phyloP scores from a whole-genome alignment of 2,888 invertebrate species.

The Ernsta delagoae region DNA sequence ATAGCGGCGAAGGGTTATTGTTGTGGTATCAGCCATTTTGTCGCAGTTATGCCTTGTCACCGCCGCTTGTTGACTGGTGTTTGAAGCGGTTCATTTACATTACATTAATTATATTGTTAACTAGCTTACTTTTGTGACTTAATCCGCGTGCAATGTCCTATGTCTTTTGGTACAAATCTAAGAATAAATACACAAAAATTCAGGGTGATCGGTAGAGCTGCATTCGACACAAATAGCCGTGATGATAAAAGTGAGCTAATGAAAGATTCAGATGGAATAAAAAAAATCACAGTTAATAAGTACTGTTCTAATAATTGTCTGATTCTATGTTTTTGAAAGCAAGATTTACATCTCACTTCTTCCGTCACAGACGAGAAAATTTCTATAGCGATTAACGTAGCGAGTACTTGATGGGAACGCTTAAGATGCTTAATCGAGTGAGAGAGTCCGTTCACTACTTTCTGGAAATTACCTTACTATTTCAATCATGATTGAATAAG shows the following conservation, averaged over 20 bases:
- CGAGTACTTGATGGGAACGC: neutral
- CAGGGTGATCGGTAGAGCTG: too few species aligned
- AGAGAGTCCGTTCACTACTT: conserved; percentile 14
- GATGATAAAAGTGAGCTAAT: neutral
- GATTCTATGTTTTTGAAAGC: neutral
- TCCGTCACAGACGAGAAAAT: conserved; percentile 11
- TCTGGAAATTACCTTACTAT: conserved; percentile 12
- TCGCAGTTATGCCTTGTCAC: conserved; percentile 22
- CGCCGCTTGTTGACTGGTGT: conserved; percentile 8
- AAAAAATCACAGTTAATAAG: neutral
- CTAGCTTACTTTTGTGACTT: too few species aligned
- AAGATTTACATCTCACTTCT: conserved; percentile 1
- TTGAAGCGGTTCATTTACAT: conserved; percentile 6
- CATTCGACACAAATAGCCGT: too few species aligned
- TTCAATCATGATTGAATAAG: neutral
- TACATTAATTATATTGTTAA: too few species aligned
- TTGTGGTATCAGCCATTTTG: conserved; percentile 25
- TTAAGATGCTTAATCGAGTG: conserved; percentile 21
- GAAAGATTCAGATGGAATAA: neutral
- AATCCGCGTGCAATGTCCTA: too few species aligned
- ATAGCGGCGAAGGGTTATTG: conserved; percentile 26
- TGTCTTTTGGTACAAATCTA: too few species aligned
- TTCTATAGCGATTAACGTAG: conserved; percentile 9
- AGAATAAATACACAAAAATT: too few species aligned
- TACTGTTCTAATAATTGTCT: neutral